Evolutionary conservation across 2,797 vertebrate species (phyloP).

Genomic region (Meriones psammophilus): DNA sequence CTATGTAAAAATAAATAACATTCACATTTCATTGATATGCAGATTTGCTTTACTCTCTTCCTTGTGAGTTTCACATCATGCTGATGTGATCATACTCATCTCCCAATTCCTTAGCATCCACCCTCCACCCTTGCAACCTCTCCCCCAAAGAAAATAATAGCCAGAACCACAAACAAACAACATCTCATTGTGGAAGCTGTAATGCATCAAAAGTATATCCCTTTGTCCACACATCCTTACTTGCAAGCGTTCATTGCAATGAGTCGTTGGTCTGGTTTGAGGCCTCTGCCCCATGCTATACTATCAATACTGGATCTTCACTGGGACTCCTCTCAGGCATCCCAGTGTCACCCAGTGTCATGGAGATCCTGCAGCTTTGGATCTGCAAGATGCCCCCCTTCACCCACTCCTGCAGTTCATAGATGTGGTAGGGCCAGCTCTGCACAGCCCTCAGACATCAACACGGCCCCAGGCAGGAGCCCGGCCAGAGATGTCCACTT

Average conservation of each 20-base stretch:
- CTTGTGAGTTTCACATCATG: neutral
- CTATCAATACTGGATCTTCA: neutral
- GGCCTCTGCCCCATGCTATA: neutral
- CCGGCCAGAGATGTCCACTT: neutral
- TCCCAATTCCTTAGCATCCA: neutral
- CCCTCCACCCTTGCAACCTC: neutral
- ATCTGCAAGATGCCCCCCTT: neutral
- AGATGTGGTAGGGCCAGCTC: neutral
- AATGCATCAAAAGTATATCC: neutral
- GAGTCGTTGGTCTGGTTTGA: neutral
- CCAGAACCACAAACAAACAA: neutral
- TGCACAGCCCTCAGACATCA: neutral
- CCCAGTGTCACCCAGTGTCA: neutral
- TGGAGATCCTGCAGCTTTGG: neutral
- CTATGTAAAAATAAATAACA: neutral
- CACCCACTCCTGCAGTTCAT: neutral
- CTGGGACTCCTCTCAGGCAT: neutral
- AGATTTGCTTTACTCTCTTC: neutral
- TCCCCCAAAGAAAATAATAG: neutral
- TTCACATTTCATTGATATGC: neutral
- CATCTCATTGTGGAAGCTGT: neutral
- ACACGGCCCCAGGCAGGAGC: neutral
- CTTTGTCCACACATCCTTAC: neutral
- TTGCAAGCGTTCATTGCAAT: neutral
- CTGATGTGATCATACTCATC: neutral